Evolutionary conservation across 2,797 vertebrate genomes (phyloP), one percentile per base, ranked within the genome.

Genomic region (Gephyroberyx darwinii): DNA sequence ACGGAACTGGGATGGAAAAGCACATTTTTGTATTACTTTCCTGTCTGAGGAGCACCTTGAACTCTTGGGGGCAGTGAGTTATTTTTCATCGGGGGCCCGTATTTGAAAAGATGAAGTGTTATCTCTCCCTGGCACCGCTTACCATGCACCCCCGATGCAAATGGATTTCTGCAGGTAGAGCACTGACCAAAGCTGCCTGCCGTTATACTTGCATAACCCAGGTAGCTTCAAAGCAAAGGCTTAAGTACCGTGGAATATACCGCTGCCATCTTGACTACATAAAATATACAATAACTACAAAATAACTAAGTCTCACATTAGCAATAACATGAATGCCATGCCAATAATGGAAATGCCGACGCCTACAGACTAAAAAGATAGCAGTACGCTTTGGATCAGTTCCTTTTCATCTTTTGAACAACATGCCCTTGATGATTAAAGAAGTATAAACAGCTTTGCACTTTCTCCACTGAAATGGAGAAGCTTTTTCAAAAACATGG

Each of bases 151-250:
- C 22, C 37, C 68, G 7, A 70, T 73, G 70, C 78, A 86, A 91
- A 89, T 83, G 80, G 66, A 75, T 90, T 86, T 87, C 78, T 88
- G 64, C 84, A 86, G 74, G 87, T 71, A 55, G 67, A 78, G 81
- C 57, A 2, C 74, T 81, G 78, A 89, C 89, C 86, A 84, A 84
- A 84, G 66, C 71, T 16, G 57, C 10, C 73, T 69, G 60, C 81
- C 80, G 79, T 82, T 83, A 84, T 77, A 52, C 72, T 79, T 31
- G 57, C 73, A 78, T 58, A 81, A 85, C 77, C 72, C 75, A 63
- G 58, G 62, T 59, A 67, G 77, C 84, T 86, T 90, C 85, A 89
- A 89, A 88, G 85, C 26, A 5, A 53, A 37, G 47, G 78, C 53
- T 57, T 71, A 74, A 79, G 75, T 78, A 69, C 78, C 66, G 16